Percentiles rank a stretch among this genome's conserved stretches.
These are phyloP conservation scores for Triplophysa siluroides DNA, from an alignment of 2,113 vertebrate genomes.

Conservation along the genomic window DNA sequence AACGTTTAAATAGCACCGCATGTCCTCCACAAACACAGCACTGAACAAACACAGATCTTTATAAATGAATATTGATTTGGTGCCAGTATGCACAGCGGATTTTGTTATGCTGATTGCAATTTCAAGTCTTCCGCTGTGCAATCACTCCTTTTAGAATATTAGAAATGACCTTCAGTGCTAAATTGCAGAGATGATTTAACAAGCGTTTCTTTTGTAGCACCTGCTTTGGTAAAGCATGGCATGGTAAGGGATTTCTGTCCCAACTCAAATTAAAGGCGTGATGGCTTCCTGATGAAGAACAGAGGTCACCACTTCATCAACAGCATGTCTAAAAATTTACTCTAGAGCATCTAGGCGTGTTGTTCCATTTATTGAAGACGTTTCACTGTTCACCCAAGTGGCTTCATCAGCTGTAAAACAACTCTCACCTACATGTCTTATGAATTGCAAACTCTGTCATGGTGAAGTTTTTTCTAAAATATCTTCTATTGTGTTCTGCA, in stretches of 20 bases:
- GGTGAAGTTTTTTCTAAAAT: too few species aligned
- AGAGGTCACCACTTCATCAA: slow-evolving; percentile 11
- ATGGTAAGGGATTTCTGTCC: slow-evolving; percentile 6
- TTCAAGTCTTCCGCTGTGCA: slow-evolving; percentile 22
- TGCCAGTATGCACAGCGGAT: not conserved
- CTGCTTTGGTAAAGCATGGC: slow-evolving; percentile 4
- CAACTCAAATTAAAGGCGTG: slow-evolving; percentile 21
- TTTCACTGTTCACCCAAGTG: not conserved
- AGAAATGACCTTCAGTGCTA: slow-evolving; percentile 25
- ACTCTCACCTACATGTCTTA: not conserved
- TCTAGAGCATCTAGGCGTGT: not conserved
- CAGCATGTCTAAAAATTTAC: slow-evolving; percentile 17
- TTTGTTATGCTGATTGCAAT: slow-evolving; percentile 42
- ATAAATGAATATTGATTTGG: slow-evolving; percentile 10
- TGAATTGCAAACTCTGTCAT: not conserved
- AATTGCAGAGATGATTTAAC: slow-evolving; percentile 10
- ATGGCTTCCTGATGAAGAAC: slow-evolving; percentile 45
- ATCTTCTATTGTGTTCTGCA: too few species aligned
- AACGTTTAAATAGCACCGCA: slow-evolving; percentile 25
- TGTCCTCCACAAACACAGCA: slow-evolving; percentile 20
- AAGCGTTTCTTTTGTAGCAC: not conserved
- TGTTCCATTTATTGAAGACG: not conserved
- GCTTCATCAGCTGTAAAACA: not conserved
- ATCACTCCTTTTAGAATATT: slow-evolving; percentile 29
- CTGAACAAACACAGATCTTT: slow-evolving; percentile 20